Conservation (phyloP, 2,797 vertebrate species). For the Brotula barbata region DNA sequence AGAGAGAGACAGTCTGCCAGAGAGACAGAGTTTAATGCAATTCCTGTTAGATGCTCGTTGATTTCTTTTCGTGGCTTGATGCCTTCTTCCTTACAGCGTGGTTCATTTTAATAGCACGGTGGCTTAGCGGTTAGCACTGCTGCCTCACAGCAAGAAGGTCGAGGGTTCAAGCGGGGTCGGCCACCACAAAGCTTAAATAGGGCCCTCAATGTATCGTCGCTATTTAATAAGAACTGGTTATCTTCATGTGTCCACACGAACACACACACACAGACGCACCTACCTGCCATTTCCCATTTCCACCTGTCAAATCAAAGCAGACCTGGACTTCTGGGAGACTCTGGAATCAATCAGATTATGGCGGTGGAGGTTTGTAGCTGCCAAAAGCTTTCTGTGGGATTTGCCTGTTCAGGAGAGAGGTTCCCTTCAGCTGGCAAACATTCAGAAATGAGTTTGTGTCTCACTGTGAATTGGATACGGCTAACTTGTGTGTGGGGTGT, state of each 20-base stretch:
- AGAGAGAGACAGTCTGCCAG: too few relatives aligned
- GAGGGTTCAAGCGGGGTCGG: too few relatives aligned
- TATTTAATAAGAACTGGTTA: background rate
- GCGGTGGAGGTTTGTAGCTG: conserved; percentile 44
- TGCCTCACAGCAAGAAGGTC: too few relatives aligned
- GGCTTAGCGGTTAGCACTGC: too few relatives aligned
- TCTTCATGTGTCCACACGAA: background rate
- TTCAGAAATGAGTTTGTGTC: conserved; percentile 36
- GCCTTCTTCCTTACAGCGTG: too few relatives aligned
- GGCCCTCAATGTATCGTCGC: background rate
- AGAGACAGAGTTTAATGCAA: too few relatives aligned
- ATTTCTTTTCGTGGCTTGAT: too few relatives aligned
- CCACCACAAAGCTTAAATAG: too few relatives aligned
- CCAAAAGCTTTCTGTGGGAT: conserved; percentile 54
- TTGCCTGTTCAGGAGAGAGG: conserved; percentile 22
- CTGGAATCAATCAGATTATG: conserved; percentile 68
- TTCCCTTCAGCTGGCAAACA: conserved; percentile 12
- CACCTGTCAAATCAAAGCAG: conserved; percentile 42
- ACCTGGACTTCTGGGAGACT: conserved; percentile 45
- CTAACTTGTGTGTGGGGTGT: conserved; percentile 12
- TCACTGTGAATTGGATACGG: background rate
- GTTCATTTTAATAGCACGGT: too few relatives aligned
- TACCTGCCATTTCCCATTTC: conserved; percentile 24
- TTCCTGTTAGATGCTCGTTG: too few relatives aligned
- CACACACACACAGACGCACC: background rate